Evolutionary conservation across 2,888 invertebrate species (phyloP), one percentile per base, ranked within the genome.

Genomic region (Morinoia aosen): DNA sequence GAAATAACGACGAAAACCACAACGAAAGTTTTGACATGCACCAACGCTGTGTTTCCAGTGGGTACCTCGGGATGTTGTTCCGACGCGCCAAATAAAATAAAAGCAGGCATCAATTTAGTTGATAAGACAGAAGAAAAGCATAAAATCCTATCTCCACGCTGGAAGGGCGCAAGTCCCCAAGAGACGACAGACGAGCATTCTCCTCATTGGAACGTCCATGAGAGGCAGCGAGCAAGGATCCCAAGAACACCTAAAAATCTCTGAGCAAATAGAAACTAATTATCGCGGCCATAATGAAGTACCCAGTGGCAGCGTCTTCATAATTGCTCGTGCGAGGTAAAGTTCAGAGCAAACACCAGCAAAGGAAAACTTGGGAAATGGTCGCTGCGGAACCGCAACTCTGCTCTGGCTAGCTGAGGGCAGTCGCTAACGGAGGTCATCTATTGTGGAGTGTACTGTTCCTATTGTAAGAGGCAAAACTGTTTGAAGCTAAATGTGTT

Each of bases 211-310:
- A 33, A 10, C 33, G 16, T 76, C 76, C 7, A 25, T 3, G 76
- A 76, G 25, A 10, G 76, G 16, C 33, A 76, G 25, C 10, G 25
- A 1, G 33, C 16, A 76, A 76, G 10, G 33, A 76, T 76, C 33
- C 33, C 33, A 33, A 33, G 25, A 76, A 76, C 33, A 33, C 76
- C 33, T 3, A 76, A 19, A 76, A 76, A 33, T 76, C 76, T 76
- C 76, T 33, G 76, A 76, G 76, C 76, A 76, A 76, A 76, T 76
- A 33, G 76, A 76, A 76, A 76, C 76, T 76, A 76, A 76, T 76
- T 76, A 76, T 33, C 76, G 33, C 25, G 25, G 16, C 33, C 76
- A 76, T 76, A 76, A 76, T 76, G 76, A 76, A 76, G 76, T 33
- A 76, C 25, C 25, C 76, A 33, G 33, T 33, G 19, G 33, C 25